Evolutionary conservation across 2,888 invertebrate species (phyloP).

Genomic region (Hololepta plana): DNA sequence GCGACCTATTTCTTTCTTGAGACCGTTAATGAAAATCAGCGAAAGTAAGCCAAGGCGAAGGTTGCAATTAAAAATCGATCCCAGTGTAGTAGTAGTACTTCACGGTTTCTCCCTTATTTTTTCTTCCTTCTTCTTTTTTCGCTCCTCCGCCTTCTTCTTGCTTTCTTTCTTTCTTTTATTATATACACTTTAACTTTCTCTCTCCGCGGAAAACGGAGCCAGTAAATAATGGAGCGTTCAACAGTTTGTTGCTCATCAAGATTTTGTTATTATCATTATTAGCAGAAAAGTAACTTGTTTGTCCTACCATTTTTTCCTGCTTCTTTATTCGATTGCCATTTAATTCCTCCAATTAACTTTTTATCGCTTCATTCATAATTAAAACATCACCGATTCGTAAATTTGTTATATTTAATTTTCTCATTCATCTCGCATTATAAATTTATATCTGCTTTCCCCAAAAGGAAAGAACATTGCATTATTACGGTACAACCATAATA

Average conservation of each 20-base stretch:
- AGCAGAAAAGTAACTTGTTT: slow-evolving; percentile 15
- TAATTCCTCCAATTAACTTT: slow-evolving; percentile 3
- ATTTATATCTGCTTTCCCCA: too few relatives aligned
- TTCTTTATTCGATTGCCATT: slow-evolving; percentile 14
- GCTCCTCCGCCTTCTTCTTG: slow-evolving; percentile 6
- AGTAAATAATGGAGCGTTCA: slow-evolving; percentile 28
- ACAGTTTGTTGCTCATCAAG: slow-evolving; percentile 29
- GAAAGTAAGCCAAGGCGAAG: slow-evolving; percentile 31
- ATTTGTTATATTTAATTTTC: too few relatives aligned
- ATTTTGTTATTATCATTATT: slow-evolving; percentile 29
- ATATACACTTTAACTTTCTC: slow-evolving; percentile 8
- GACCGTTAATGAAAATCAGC: slow-evolving; percentile 27
- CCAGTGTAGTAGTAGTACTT: too few relatives aligned
- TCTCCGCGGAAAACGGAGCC: slow-evolving; percentile 12
- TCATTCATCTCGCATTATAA: too few relatives aligned
- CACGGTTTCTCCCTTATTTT: slow-evolving; percentile 1
- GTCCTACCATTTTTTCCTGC: slow-evolving; percentile 7
- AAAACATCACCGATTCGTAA: too few relatives aligned
- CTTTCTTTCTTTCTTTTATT: slow-evolving; percentile 6
- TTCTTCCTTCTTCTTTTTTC: slow-evolving; percentile 2
- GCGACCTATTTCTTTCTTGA: slow-evolving; percentile 10
- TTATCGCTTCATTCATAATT: too few relatives aligned
- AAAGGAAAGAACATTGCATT: too few relatives aligned
- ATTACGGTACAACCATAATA: too few relatives aligned
- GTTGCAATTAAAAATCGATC: slow-evolving; percentile 33